These are phyloP conservation scores for Lasioglossum oenotherae DNA, from an alignment of 2,888 invertebrate species.

Conservation along the genomic window DNA sequence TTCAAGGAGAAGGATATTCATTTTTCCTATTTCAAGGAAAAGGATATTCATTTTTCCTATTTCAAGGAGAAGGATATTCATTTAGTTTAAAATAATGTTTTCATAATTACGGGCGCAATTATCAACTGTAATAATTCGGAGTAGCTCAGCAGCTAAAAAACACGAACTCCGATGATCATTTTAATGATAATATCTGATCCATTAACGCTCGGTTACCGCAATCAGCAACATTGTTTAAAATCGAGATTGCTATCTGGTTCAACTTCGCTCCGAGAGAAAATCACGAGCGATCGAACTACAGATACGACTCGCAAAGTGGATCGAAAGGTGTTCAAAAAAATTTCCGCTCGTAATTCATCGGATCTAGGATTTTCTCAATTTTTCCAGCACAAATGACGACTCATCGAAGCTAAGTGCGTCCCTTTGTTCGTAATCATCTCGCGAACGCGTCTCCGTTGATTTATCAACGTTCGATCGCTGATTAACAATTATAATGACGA, in stretches of 20 bases:
- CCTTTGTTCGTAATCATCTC: background rate
- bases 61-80: no score
- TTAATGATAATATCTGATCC: background rate
- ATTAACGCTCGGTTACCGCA: background rate
- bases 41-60: no score
- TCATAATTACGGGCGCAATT: no score
- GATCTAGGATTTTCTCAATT: background rate
- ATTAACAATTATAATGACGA: slow-evolving; percentile 16
- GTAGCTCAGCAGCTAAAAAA: no score
- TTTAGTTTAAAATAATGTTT: no score
- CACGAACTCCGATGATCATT: no score
- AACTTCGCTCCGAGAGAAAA: background rate
- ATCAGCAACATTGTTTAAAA: background rate
- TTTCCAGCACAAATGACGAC: background rate
- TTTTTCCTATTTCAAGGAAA: no score
- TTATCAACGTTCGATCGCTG: background rate
- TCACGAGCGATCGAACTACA: background rate
- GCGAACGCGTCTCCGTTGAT: background rate
- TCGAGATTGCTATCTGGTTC: background rate
- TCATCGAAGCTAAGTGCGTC: background rate
- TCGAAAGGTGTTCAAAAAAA: background rate
- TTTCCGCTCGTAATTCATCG: background rate
- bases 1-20: no score
- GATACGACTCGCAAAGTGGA: background rate
- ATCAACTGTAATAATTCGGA: no score